Conservation (phyloP, 2,888 invertebrate genomes). For the Eubasilissa splendida region DNA sequence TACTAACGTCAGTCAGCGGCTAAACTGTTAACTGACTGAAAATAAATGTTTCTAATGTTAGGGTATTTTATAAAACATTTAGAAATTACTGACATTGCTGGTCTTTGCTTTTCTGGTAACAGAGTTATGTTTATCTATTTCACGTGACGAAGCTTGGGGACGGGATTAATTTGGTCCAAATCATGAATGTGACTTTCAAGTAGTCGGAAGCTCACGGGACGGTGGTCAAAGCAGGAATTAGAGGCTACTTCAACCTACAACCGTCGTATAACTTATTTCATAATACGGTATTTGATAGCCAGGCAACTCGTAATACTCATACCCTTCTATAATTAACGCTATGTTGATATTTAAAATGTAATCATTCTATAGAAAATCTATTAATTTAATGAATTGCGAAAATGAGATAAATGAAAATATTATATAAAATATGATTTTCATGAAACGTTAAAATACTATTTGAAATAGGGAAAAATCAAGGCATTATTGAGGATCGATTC, state of each 20-base stretch:
- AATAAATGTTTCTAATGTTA: too few species aligned
- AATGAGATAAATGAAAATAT: too few species aligned
- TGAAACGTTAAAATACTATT: too few species aligned
- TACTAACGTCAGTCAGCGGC: too few species aligned
- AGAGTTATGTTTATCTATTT: constrained; percentile 17
- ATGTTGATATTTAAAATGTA: background rate
- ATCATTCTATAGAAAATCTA: background rate
- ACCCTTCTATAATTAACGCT: constrained; percentile 5
- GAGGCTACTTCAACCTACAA: constrained; percentile 25
- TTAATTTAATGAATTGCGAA: background rate
- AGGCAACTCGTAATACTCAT: background rate
- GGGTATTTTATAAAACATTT: too few species aligned
- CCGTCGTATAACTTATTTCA: constrained; percentile 30
- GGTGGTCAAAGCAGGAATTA: constrained; percentile 47
- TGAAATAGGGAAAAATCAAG: too few species aligned
- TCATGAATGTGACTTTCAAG: constrained; percentile 42
- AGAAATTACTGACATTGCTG: too few species aligned
- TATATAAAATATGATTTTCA: too few species aligned
- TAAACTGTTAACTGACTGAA: too few species aligned
- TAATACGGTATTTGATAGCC: constrained; percentile 35
- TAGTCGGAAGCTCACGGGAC: constrained; percentile 43
- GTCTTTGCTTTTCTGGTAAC: background rate
- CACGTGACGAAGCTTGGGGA: background rate
- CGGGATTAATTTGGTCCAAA: constrained; percentile 36
- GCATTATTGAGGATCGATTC: too few species aligned